Evolutionary conservation across 2,888 invertebrate genomes (phyloP).

Genomic region (Spicauda simplicius): DNA sequence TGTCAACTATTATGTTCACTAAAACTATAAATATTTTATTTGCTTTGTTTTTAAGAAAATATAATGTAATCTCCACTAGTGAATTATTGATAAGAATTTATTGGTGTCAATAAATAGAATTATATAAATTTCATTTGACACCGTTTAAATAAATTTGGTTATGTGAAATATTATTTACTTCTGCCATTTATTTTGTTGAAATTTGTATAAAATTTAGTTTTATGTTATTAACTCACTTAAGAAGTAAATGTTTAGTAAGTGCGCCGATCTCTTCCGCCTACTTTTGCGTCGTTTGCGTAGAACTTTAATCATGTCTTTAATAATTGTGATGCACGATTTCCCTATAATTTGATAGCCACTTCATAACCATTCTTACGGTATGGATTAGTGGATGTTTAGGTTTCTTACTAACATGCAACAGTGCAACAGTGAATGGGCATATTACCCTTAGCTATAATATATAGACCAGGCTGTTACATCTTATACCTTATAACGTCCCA

Average conservation of each 20-base stretch:
- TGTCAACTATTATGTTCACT: neutral
- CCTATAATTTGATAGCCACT: too few relatives aligned
- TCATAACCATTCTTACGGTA: too few relatives aligned
- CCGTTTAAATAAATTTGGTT: conserved; percentile 10
- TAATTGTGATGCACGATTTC: too few relatives aligned
- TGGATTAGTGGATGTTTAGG: too few relatives aligned
- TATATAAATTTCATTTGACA: conserved; percentile 17
- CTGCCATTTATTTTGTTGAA: conserved; percentile 22
- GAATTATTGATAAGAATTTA: conserved; percentile 22
- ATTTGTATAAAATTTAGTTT: conserved; percentile 14
- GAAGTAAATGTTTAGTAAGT: conserved; percentile 10
- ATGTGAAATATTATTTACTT: conserved; percentile 14
- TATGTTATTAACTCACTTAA: conserved; percentile 15
- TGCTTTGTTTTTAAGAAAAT: neutral
- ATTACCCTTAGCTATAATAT: too few relatives aligned
- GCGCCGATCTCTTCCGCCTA: conserved; percentile 9
- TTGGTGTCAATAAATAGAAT: conserved; percentile 17
- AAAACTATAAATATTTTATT: neutral
- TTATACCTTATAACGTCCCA: too few relatives aligned
- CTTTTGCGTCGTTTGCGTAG: neutral
- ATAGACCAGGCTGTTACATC: too few relatives aligned
- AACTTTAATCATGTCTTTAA: neutral
- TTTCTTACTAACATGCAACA: too few relatives aligned
- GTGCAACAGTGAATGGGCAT: too few relatives aligned
- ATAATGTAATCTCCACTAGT: conserved; percentile 25